Percentiles rank a stretch among this genome's conserved stretches.
Evolutionary conservation across 1,140 invertebrate genomes (phyloP).

Genomic region (Idris sp.): DNA sequence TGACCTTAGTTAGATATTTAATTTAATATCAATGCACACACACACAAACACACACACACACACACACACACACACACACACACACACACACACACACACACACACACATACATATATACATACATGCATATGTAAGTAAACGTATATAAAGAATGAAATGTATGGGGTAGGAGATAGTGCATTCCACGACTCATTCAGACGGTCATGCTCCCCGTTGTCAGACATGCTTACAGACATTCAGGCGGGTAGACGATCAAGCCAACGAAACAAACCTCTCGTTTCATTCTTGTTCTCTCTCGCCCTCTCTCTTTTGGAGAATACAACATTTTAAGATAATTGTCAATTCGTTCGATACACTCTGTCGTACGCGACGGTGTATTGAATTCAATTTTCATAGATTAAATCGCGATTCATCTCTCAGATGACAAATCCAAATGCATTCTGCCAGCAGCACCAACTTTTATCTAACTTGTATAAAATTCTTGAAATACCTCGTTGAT

Average conservation of each 20-base stretch:
- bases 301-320: conserved; percentile 54
- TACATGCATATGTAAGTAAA: no score
- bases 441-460: conserved; percentile 1
- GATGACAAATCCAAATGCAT: conserved; percentile 45
- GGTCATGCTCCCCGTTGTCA: conserved; percentile 73
- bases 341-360: conserved; percentile 60
- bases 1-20: conserved; percentile 18
- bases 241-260: conserved; percentile 60
- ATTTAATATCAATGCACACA: conserved; percentile 33
- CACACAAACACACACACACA: no score
- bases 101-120: no score
- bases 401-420: conserved; percentile 50
- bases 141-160: conserved; percentile 67
- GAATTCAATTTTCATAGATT: conserved; percentile 50
- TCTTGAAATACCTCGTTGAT: conserved; percentile 3
- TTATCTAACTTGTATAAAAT: conserved; percentile 10
- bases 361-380: conserved; percentile 50
- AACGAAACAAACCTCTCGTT: conserved; percentile 48
- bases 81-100: no score
- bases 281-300: conserved; percentile 35
- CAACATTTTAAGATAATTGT: conserved; percentile 70
- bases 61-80: no score
- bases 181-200: conserved; percentile 74
- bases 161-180: conserved; percentile 62
- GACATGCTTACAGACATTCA: conserved; percentile 73